phyloP scores from a whole-genome alignment of 2,888 invertebrate species.

The Chloroclystis v-ata region DNA sequence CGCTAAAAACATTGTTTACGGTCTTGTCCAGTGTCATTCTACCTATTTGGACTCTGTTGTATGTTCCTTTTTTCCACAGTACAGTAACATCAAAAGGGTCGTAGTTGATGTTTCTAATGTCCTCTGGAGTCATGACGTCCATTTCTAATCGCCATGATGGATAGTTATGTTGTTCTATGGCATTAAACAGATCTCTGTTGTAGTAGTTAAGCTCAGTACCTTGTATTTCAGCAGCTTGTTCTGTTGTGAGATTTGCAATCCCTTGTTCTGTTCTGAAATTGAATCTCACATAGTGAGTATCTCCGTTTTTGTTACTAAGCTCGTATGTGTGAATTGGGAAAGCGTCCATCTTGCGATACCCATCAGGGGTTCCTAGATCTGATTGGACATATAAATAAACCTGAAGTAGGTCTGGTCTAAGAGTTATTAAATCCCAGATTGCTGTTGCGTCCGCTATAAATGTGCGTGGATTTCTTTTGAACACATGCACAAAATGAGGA shows the following conservation, averaged over 20 bases:
- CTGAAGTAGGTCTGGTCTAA: conserved; percentile 82
- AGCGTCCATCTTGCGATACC: conserved; percentile 91
- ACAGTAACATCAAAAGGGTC: conserved; percentile 94
- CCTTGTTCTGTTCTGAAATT: conserved; percentile 92
- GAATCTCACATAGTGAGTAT: conserved; percentile 88
- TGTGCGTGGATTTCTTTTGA: conserved; percentile 77
- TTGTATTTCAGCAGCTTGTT: conserved; percentile 67
- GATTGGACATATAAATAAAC: conserved; percentile 85
- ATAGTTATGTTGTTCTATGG: conserved; percentile 82
- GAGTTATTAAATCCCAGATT: conserved; percentile 71
- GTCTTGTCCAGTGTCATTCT: conserved; percentile 82
- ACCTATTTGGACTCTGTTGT: conserved; percentile 88
- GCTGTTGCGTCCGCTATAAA: conserved; percentile 28
- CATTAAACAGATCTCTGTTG: conserved; percentile 88
- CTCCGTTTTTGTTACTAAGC: conserved; percentile 83
- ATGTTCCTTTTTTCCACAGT: conserved; percentile 88
- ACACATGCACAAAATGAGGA: conserved; percentile 69
- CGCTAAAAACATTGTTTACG: conserved; percentile 78
- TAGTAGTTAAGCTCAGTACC: conserved; percentile 89
- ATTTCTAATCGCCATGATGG: conserved; percentile 21
- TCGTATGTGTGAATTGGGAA: conserved; percentile 94
- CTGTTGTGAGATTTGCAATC: conserved; percentile 82
- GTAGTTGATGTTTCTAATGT: conserved; percentile 83
- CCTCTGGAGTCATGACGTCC: conserved; percentile 48
- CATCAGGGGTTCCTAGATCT: conserved; percentile 92